Conservation (phyloP, 23 tunicate genomes). For the Aplidium turbinatum region DNA sequence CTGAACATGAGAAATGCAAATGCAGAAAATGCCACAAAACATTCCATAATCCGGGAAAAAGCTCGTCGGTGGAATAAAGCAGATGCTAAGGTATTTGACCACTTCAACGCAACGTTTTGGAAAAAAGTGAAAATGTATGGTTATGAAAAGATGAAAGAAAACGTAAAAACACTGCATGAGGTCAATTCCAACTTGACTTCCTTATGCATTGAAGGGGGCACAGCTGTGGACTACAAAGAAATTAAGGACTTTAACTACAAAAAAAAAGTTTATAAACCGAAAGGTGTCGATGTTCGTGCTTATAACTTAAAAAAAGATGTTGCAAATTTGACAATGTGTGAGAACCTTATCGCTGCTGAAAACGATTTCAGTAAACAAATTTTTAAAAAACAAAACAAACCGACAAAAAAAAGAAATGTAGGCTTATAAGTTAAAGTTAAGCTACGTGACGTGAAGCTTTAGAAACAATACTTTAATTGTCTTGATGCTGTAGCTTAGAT, state of each 20-base stretch:
- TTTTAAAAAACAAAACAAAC: too few relatives aligned
- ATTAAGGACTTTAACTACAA: constrained; percentile 4
- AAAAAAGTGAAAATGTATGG: constrained; percentile 45
- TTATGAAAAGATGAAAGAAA: constrained; percentile 18
- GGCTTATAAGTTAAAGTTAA: too few relatives aligned
- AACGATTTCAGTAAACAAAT: too few relatives aligned
- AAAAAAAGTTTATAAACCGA: constrained; percentile 33
- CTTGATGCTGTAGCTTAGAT: too few relatives aligned
- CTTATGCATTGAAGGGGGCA: constrained; percentile 23
- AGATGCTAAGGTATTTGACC: constrained; percentile 47
- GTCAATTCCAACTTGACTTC: neutral
- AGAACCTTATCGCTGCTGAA: constrained; percentile 6
- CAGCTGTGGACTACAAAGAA: constrained; percentile 17
- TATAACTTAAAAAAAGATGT: constrained; percentile 37
- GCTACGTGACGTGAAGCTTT: too few relatives aligned
- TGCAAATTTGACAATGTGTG: neutral
- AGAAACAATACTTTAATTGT: too few relatives aligned
- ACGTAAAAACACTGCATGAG: constrained; percentile 10
- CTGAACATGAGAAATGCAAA: constrained; percentile 21
- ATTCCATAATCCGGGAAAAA: constrained; percentile 18
- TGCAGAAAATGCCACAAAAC: neutral
- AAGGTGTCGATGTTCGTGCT: constrained; percentile 15
- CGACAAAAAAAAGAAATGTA: too few relatives aligned
- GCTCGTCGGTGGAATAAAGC: constrained; percentile 47
- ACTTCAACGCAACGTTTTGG: constrained; percentile 57